Base-by-base conservation (phyloP, 2,888 invertebrate species). In the Liodrosophila aerea region DNA sequence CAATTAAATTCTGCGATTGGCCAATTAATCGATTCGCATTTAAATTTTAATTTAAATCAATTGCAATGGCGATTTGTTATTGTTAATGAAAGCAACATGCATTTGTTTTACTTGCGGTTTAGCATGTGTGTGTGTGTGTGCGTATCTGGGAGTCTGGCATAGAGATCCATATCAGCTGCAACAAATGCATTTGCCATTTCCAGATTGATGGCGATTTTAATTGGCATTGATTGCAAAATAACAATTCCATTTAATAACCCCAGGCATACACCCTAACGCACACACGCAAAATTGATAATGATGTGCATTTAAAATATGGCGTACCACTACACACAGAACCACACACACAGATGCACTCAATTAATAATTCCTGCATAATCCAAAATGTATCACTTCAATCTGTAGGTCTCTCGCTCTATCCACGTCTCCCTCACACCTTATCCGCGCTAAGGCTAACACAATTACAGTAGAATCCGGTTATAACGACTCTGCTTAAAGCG, bases 191-290 rank as follows among this genome's bases (percentile, higher is more conserved):
- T 72, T 72, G 61, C 72, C 69, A 74, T 64, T 63, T 64, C 65
- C 52, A 22, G 22, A 22, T 22, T 72, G 71, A 80, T 80, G 77
- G 61, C 70, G 27, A 54, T 67, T 80, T 78, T 73, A 78, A 78
- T 78, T 78, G 81, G 73, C 74, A 72, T 77, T 72, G 73, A 53
- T 64, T 76, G 74, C 68, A 81, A 85, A 85, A 72, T 84, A 85
- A 85, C 85, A 85, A 85, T 78, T 84, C 66, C 78, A 85, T 77
- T 84, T 77, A 68, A 84, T 82, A 81, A 76, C 73, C 75, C 81
- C 80, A 81, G 80, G 84, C 22, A 22, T 5, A 4, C 22, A 22
- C 22, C 2, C 22, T 4, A 22, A 4, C 22, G 22, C 22, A 22
- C 22, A 50, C 57, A 52, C 22, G 36, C 40, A 61, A 53, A 22